Conservation (phyloP, 2,113 vertebrate species). For the Aphyosemion australe region DNA sequence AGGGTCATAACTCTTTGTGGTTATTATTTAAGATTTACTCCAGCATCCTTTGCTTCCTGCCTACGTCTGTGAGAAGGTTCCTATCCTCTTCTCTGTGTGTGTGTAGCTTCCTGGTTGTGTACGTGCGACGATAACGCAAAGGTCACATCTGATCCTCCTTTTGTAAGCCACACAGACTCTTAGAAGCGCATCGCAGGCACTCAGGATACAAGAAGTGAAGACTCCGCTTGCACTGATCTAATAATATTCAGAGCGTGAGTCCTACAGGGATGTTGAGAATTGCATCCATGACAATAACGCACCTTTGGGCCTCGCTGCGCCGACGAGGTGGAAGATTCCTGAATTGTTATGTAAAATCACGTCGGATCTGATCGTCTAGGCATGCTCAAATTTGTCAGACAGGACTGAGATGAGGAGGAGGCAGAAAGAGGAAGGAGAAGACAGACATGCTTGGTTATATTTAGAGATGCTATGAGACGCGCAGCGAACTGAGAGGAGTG, state of each 20-base stretch:
- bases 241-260: constrained; percentile 37
- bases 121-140: constrained; percentile 38
- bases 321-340: constrained; percentile 61
- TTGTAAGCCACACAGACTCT: constrained; percentile 42
- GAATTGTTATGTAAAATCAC: constrained; percentile 77
- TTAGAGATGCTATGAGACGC: constrained; percentile 71
- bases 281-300: constrained; percentile 60
- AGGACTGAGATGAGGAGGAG: constrained; percentile 64
- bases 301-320: constrained; percentile 50
- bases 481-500: constrained; percentile 48
- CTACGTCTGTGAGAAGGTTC: constrained; percentile 37
- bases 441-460: constrained; percentile 68
- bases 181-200: constrained; percentile 47
- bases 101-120: constrained; percentile 10
- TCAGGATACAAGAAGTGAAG: constrained; percentile 31
- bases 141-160: constrained; percentile 59
- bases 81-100: constrained; percentile 22
- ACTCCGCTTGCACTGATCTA: constrained; percentile 25
- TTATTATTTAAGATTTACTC: constrained; percentile 77
- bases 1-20: constrained; percentile 70
- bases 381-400: constrained; percentile 74
- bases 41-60: constrained; percentile 36
- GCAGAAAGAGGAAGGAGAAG: constrained; percentile 56
- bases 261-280: constrained; percentile 40
- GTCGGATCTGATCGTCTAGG: constrained; percentile 73